Evolutionary conservation across 2,888 invertebrate species (phyloP), one percentile per base, ranked within the genome.

Genomic region (Phytoseiulus persimilis): DNA sequence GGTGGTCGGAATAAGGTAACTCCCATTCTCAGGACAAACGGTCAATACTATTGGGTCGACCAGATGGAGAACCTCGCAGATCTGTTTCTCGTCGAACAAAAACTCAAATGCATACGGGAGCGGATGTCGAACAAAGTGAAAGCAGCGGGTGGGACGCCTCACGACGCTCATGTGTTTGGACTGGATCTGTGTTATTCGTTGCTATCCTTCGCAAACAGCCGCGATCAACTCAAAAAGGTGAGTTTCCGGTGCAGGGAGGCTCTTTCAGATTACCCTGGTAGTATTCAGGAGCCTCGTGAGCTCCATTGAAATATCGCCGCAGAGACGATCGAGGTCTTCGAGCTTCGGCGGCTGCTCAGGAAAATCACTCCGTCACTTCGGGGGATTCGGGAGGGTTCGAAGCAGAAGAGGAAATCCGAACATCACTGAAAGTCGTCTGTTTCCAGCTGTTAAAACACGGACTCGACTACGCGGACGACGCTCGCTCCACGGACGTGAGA

Each of bases 361-460:
- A n/a, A n/a, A n/a, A n/a, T n/a, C n/a, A n/a, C n/a, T n/a, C n/a
- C n/a, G n/a, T n/a, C n/a, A n/a, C n/a, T n/a, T n/a, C n/a, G n/a
- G n/a, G n/a, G n/a, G n/a, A n/a, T n/a, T n/a, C n/a, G n/a, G n/a
- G n/a, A n/a, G n/a, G n/a, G n/a, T n/a, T n/a, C n/a, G n/a, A n/a
- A n/a, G n/a, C n/a, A n/a, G n/a, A n/a, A n/a, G n/a, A n/a, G n/a
- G n/a, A n/a, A n/a, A n/a, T n/a, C n/a, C n/a, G n/a, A n/a, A n/a
- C n/a, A n/a, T n/a, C n/a, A n/a, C n/a, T n/a, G n/a, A n/a, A n/a
- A n/a, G n/a, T n/a, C n/a, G n/a, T n/a, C n/a, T n/a, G 2, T 28
- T 65, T 83, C 6, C 87, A 87, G 87, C n/a, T 87, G 0, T 45
- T 87, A n/a, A 87, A 87, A 33, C 45, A 87, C 23, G 87, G 87